Conservation (phyloP, 2,797 vertebrate genomes). For the Amazona ochrocephala region DNA sequence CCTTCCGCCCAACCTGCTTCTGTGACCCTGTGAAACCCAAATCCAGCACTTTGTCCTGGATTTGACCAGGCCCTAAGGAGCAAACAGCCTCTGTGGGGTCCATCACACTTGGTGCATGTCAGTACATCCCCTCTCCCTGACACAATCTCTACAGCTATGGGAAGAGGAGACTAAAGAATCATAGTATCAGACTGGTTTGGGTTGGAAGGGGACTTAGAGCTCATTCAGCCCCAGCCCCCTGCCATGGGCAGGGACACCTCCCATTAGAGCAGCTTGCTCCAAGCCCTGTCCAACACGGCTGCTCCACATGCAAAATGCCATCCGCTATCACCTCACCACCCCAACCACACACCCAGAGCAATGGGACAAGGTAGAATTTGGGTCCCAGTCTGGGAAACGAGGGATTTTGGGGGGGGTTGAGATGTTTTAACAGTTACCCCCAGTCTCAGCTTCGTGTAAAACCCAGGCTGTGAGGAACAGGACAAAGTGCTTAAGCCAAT, state of each 20-base stretch:
- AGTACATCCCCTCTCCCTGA: background rate
- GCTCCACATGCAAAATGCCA: background rate
- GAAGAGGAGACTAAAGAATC: background rate
- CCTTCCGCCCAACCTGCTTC: background rate
- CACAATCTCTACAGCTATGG: background rate
- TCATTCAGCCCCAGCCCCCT: background rate
- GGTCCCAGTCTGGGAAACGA: background rate
- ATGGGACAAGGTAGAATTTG: background rate
- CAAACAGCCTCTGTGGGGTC: background rate
- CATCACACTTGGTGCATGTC: accelerated
- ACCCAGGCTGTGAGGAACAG: background rate
- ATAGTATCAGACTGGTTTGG: background rate
- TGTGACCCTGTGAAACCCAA: background rate
- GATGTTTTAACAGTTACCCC: background rate
- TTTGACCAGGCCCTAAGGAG: background rate
- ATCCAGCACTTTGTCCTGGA: background rate
- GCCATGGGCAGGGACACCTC: background rate
- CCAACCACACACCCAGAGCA: background rate
- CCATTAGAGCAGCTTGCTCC: background rate
- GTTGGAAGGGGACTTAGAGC: background rate
- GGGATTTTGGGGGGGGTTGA: background rate
- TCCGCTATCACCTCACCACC: background rate
- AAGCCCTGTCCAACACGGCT: background rate
- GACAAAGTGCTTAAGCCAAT: background rate
- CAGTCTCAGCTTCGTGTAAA: background rate